Percentiles rank a stretch among this genome's conserved stretches.
phyloP scores from a whole-genome alignment of 2,797 vertebrate species.

The Sphenodon punctatus region DNA sequence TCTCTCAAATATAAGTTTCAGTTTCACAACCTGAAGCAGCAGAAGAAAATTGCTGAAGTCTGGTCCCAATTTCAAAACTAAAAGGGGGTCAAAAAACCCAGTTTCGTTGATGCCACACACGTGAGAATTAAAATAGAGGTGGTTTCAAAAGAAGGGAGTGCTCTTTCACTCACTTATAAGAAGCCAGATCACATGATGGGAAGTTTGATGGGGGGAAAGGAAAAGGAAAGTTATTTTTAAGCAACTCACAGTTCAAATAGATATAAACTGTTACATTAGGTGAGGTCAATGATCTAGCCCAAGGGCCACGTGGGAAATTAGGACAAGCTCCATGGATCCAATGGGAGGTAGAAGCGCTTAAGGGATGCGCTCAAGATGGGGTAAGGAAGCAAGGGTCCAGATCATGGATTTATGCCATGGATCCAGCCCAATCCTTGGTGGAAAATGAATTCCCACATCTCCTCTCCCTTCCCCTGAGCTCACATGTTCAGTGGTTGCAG shows the following conservation, averaged over 20 bases:
- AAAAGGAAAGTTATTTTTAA: neutral
- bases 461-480: too few species aligned
- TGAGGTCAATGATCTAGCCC: too few species aligned
- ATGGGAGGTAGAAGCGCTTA: too few species aligned
- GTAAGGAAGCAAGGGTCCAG: too few species aligned
- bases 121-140: fast-evolving
- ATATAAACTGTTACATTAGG: too few species aligned
- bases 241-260: fast-evolving
- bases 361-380: too few species aligned
- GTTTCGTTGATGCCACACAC: neutral
- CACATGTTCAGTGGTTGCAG: too few species aligned
- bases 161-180: neutral
- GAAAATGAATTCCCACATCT: too few species aligned
- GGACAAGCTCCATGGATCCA: too few species aligned
- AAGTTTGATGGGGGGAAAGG: fast-evolving
- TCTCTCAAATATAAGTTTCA: neutral
- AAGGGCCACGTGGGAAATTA: too few species aligned
- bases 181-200: neutral
- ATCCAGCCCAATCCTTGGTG: too few species aligned
- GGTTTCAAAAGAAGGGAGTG: fast-evolving
- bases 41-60: neutral
- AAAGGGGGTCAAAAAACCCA: neutral
- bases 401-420: too few species aligned
- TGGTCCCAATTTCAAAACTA: constrained; percentile 15
- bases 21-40: constrained; percentile 14